Base-by-base conservation (phyloP, 2,888 invertebrate species). In the Chydorus sphaericus region DNA sequence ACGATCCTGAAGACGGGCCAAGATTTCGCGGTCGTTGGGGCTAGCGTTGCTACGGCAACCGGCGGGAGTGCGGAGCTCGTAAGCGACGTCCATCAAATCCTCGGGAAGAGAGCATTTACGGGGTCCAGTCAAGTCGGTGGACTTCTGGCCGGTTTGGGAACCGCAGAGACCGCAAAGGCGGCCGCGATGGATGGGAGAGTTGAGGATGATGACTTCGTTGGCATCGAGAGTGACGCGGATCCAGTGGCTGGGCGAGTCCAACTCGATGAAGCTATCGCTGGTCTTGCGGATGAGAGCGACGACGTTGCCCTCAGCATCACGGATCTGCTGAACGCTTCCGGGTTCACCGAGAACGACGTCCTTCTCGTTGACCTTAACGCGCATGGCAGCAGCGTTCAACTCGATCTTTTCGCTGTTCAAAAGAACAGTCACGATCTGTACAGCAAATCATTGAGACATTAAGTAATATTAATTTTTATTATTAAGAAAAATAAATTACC, bases 91-190 rank as follows among this genome's bases (percentile, higher is more conserved):
- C 57, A 57, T 57, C 20, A 54, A 36, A 20, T n/a, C 30, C 4
- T 55, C 20, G 8, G 57, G 53, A 4, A 57, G 44, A n/a, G 54
- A 28, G 33, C 57, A 57, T 16, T 37, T 48, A 18, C 26, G 29
- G 16, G 57, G 57, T 31, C 57, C 57, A 18, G 36, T 28, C 36
- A 57, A 48, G 29, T 57, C 57, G 16, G 39, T 52, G 33, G 30
- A 18, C 26, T 54, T 57, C 16, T 53, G 31, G 16, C 53, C 53
- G 37, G 36, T 53, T 23, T 57, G 53, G 36, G 49, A 48, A 44
- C 57, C 57, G 36, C 57, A 57, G 10, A 57, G 23, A 14, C 57
- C 57, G 37, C 57, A 57, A 37, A 53, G 16, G 26, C 57, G 54
- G 10, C 57, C 57, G 18, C 53, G 52, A 29, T 57, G 57, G 18